Conservation (phyloP, 1,140 invertebrate genomes). For the Drosophila trapezifrons region DNA sequence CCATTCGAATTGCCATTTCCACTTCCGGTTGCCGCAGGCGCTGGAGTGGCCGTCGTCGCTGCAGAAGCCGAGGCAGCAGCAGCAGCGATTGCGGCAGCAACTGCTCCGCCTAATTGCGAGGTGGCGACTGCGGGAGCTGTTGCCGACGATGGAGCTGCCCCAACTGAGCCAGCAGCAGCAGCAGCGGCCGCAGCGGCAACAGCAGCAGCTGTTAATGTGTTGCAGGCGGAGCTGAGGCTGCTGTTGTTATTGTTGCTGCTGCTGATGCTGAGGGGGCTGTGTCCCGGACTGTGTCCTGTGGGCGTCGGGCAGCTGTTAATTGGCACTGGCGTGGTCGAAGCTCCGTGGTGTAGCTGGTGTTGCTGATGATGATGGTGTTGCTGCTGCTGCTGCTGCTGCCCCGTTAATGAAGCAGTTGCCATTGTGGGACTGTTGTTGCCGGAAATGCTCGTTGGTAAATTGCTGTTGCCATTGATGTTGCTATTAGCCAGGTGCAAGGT, state of each 20-base stretch:
- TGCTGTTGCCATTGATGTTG: constrained; percentile 46
- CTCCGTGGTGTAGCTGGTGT: constrained; percentile 67
- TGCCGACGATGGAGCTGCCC: constrained; percentile 54
- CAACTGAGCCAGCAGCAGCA: constrained; percentile 25
- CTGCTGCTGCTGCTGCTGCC: constrained; percentile 48
- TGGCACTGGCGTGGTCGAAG: constrained; percentile 65
- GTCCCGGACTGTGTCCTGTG: constrained; percentile 78
- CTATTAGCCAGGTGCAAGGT: constrained; percentile 28
- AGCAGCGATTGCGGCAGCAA: constrained; percentile 45
- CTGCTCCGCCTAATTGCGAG: constrained; percentile 53
- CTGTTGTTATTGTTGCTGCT: constrained; percentile 40
- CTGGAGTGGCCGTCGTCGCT: constrained; percentile 51
- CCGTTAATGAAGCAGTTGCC: constrained; percentile 73
- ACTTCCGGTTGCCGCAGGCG: constrained; percentile 37
- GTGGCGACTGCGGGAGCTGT: constrained; percentile 57
- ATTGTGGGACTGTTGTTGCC: constrained; percentile 57
- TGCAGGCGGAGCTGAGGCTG: constrained; percentile 64
- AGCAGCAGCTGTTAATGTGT: constrained; percentile 75
- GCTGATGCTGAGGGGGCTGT: constrained; percentile 56
- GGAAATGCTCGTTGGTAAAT: constrained; percentile 61
- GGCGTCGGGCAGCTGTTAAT: constrained; percentile 76
- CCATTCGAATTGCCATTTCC: constrained; percentile 41
- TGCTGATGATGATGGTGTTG: constrained; percentile 51
- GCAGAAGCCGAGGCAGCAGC: constrained; percentile 36
- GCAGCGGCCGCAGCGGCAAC: constrained; percentile 44